Base-by-base conservation (phyloP, 2,797 vertebrate genomes). In the Spondyliosoma cantharus region DNA sequence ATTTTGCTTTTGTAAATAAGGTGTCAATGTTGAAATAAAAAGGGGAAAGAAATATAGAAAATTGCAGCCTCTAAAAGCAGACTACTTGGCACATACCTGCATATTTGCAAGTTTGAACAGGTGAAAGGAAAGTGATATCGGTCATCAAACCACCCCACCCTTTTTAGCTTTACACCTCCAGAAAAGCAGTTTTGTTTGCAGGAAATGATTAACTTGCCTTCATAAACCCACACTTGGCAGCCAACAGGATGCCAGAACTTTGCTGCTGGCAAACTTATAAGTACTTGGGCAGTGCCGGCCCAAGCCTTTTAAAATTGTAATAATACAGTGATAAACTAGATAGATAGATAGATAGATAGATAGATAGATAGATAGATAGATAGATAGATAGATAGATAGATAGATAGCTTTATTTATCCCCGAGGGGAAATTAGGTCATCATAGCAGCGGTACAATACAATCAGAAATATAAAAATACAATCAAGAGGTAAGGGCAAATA, bases 121-220 rank as follows among this genome's bases (percentile, higher is more conserved):
- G 83, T 77, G 29, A 90, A 82, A 80, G 81, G 70, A 87, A 84
- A 87, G 43, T 72, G 54, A 68, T 76, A 59, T 29, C 2, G 14
- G 69, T 66, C 75, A 76, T 66, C 7, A 69, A 71, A 46, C 25
- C 32, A 37, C 80, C 65, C 16, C 82, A 70, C 85, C 37, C 84
- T 54, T 82, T 65, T 71, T 61, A 27, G 53, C 19, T 13, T 67
- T 20, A 66, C 46, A 37, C 48, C 4, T 86, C 6, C 19, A 42
- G 16, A 52, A 58, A 0, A 0, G 8, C 4, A 71, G 43, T 48
- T 75, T 59, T 76, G 57, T 84, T 84, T 74, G 82, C 72, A 79
- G 76, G 45, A 75, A 90, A 90, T 91, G 0, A 90, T 91, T 92
- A 78, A 91, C 86, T 59, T 29, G 3, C 13, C 22, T 49, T 81